These are phyloP conservation scores for Drosophila setosimentum DNA, from an alignment of 2,888 invertebrate species.

Conservation along the genomic window DNA sequence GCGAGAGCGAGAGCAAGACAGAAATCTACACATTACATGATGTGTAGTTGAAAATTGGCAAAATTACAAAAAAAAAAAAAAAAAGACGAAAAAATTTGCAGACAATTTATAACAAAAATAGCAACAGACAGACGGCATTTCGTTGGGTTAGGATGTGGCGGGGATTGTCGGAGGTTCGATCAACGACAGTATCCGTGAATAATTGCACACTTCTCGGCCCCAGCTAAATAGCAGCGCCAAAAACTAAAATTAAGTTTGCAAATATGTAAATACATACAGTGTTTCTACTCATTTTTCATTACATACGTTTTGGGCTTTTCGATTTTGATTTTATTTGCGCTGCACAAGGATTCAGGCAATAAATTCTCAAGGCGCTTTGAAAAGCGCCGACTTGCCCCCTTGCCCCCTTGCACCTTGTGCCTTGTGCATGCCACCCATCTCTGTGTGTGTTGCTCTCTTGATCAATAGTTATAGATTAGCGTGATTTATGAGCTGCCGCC, in stretches of 20 bases:
- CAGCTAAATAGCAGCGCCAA: conserved; percentile 12
- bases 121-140: conserved; percentile 45
- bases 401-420: not conserved
- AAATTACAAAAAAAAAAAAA: conserved; percentile 29
- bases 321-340: conserved; percentile 35
- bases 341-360: conserved; percentile 70
- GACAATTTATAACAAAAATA: conserved; percentile 72
- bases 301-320: conserved; percentile 17
- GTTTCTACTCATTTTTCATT: conserved; percentile 24
- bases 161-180: conserved; percentile 31
- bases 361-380: conserved; percentile 71
- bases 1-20: not conserved
- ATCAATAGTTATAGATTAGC: conserved; percentile 79
- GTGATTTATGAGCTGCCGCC: conserved; percentile 70
- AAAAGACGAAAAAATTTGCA: conserved; percentile 42
- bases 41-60: conserved; percentile 77
- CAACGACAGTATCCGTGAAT: conserved; percentile 58
- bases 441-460: conserved; percentile 54
- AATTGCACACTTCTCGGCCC: conserved; percentile 70
- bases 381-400: conserved; percentile 39
- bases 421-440: not conserved
- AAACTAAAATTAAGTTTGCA: conserved; percentile 51
- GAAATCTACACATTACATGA: conserved; percentile 67
- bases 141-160: not conserved
- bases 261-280: conserved; percentile 41